phyloP scores from a whole-genome alignment of 2,797 vertebrate genomes.

The Serranus cabrilla region DNA sequence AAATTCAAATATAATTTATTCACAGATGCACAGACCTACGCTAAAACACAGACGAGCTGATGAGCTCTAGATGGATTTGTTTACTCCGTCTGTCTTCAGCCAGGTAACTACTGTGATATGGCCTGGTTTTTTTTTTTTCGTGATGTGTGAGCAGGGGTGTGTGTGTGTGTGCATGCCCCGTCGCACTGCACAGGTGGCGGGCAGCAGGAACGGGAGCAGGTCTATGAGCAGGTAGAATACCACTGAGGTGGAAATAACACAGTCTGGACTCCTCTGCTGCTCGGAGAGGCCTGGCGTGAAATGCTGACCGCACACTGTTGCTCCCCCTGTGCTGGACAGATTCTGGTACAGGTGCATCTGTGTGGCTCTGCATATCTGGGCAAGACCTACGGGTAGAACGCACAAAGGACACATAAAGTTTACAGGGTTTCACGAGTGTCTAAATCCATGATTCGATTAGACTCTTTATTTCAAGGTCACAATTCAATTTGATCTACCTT shows the following conservation, averaged over 20 bases:
- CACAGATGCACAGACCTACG: not conserved
- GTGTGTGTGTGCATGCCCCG: conserved; percentile 12
- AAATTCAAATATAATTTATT: conserved; percentile 12
- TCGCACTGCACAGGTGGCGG: conserved; percentile 68
- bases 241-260: conserved; percentile 74
- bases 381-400: not conserved
- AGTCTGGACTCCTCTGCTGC: conserved; percentile 63
- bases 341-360: conserved; percentile 27
- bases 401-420: not conserved
- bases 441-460: no score
- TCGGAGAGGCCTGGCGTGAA: conserved; percentile 60
- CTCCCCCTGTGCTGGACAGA: conserved; percentile 45
- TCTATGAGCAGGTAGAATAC: conserved; percentile 72
- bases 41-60: conserved; percentile 17
- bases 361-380: conserved; percentile 32
- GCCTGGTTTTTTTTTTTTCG: conserved; percentile 59
- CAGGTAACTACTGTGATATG: conserved; percentile 67
- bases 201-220: conserved; percentile 70
- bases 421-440: no score
- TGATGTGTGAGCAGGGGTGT: conserved; percentile 35
- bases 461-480: no score
- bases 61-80: conserved; percentile 54
- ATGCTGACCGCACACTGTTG: conserved; percentile 64
- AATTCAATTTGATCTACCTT: no score
- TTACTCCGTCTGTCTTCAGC: conserved; percentile 51